Base-by-base conservation (phyloP, 37 sponge, comb jelly and placozoan genomes). In the Aphrocallistes beatrix region DNA sequence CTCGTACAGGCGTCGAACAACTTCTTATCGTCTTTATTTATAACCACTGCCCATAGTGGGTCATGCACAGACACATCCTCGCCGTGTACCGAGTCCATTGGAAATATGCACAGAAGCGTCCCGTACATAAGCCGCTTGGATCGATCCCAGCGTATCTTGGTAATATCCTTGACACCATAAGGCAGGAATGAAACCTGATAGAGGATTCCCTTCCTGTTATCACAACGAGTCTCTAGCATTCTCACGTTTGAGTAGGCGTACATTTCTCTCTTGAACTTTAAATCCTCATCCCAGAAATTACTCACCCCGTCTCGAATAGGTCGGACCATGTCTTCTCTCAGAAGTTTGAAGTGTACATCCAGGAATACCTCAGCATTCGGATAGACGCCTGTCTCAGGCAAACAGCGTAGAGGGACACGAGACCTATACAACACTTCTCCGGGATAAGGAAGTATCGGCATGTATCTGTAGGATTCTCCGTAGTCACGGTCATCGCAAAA, bases 281-380 rank as follows among this genome's bases (percentile, higher is more conserved):
- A 39, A 13, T 60, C 75, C 6, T 60, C n/a, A 13, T 60, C n/a
- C 6, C 10, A 60, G 75, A 81, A 94, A 40, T 85, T 86, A 48
- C 40, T 49, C 0, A 95, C 85, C 8, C 96, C 96, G 37, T 50
- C 39, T 38, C 96, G 86, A 0, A 95, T 90, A 25, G 96, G 96
- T 30, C 89, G 90, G 0, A 95, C 48, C 82, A 95, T 93, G 81
- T 95, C 96, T 85, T 95, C 96, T 38, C 96, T 75, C 36, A 95
- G 86, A 17, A 95, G 85, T 21, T 87, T 90, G 85, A 95, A 95
- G 51, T 95, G 96, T 0, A 90, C 83, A 49, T 95, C 92, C 38
- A 89, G 88, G 85, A 93, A 95, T 36, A 91, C 90, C 86, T 91
- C 88, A 88, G 89, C 91, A 36, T 85, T 83, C 30, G 84, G 75